These are phyloP conservation scores for Drosophila mulleri DNA, from an alignment of 2,888 invertebrate species.

Conservation along the genomic window DNA sequence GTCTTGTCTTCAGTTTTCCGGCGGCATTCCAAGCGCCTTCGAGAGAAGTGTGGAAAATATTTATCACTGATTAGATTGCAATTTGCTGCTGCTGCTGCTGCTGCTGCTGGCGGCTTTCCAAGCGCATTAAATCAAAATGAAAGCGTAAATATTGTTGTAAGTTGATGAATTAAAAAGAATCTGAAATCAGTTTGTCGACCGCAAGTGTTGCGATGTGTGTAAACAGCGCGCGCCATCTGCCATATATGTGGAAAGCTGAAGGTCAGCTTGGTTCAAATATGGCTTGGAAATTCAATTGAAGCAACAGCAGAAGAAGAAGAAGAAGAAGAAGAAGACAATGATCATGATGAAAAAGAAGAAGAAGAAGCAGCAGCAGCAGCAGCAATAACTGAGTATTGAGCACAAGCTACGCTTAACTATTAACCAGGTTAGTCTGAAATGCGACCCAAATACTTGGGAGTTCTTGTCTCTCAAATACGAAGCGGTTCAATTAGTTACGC, in stretches of 20 bases:
- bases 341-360: too few relatives aligned
- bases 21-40: conserved; percentile 43
- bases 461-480: conserved; percentile 7
- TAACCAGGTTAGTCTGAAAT: conserved; percentile 44
- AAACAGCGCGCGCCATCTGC: conserved; percentile 17
- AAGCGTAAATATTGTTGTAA: conserved; percentile 70
- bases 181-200: conserved; percentile 41
- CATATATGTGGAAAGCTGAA: conserved; percentile 55
- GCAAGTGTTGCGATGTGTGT: conserved; percentile 61
- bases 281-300: conserved; percentile 26
- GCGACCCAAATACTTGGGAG: conserved; percentile 34
- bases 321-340: too few relatives aligned
- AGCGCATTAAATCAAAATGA: conserved; percentile 74
- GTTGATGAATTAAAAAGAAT: conserved; percentile 54
- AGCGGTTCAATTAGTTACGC: conserved; percentile 24
- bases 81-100: conserved; percentile 41
- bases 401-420: conserved; percentile 35
- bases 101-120: conserved; percentile 33
- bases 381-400: conserved; percentile 18
- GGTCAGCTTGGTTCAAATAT: conserved; percentile 50
- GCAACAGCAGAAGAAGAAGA: neutral
- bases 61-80: conserved; percentile 74
- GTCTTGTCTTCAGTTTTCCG: conserved; percentile 49
- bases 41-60: conserved; percentile 66
- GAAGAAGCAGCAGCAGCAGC: neutral